Conservation (phyloP, 92 coral and sea anemone species). For the Muricea muricata region DNA sequence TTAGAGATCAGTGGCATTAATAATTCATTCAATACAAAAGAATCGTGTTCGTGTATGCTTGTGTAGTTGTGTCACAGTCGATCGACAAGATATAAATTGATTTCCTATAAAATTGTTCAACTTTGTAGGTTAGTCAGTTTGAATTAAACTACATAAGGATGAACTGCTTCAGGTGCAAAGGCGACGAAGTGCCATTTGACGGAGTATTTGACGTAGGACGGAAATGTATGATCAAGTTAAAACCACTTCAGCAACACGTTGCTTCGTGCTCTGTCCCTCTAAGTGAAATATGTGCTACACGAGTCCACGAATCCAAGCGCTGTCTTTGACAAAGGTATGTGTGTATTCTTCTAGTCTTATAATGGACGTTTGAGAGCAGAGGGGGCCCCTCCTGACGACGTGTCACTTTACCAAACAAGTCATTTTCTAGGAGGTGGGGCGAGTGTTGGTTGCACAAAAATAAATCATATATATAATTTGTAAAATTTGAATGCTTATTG, state of each 20-base stretch:
- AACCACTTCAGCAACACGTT: conserved; percentile 25
- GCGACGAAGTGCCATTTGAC: conserved; percentile 20
- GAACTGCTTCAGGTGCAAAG: conserved; percentile 37
- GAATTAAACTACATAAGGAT: neutral
- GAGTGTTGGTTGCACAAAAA: no score
- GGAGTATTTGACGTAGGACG: conserved; percentile 21
- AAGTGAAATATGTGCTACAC: conserved; percentile 32
- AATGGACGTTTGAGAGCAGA: no score
- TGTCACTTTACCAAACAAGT: no score
- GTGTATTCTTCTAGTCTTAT: neutral
- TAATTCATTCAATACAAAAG: no score
- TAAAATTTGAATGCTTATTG: no score
- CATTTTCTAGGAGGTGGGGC: no score
- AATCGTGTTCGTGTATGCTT: no score
- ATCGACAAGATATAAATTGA: no score
- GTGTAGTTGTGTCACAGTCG: no score
- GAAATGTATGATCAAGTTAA: conserved; percentile 16
- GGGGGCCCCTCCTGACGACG: no score
- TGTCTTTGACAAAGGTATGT: conserved; percentile 49
- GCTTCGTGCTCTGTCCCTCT: conserved; percentile 25
- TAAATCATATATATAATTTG: no score
- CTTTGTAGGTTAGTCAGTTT: neutral
- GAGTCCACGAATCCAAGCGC: conserved; percentile 46
- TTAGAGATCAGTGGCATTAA: no score
- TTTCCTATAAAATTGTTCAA: neutral